Base-by-base conservation (phyloP, 2,797 vertebrate species). In the Myotis pilosus region DNA sequence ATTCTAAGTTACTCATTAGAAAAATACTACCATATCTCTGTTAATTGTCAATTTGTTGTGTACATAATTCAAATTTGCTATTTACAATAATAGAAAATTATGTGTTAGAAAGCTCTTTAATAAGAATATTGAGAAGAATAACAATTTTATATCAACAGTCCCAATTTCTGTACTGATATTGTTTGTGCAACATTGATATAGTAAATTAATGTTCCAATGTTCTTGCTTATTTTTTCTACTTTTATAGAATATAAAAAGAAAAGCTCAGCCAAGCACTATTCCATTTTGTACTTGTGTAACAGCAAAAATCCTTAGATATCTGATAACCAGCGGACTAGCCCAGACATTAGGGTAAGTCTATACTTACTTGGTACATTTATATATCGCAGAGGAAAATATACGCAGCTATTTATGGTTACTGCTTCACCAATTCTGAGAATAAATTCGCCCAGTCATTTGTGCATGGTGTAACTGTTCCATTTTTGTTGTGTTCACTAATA, bases 401-500 rank as follows among this genome's bases (percentile, higher is more conserved):
- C 76, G 64, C 81, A 69, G 76, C 79, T 97, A 97, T 97, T 97
- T 93, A 83, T 68, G 89, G 69, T 79, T 72, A 79, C 74, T 93
- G 80, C 91, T 95, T 97, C 97, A 96, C 68, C 68, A 38, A 89
- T 92, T 93, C 96, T 97, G 93, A 91, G 86, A 96, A 96, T 97
- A 97, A 96, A 94, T 92, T 84, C 82, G 74, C 92, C 83, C 76
- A 91, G 95, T 97, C 96, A 96, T 91, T 33, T 68, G 44, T 55
- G 8, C 69, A 80, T 93, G 94, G 60, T 62, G 94, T 94, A 94
- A 95, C 86, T 80, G 49, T 94, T 96, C 95, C 94, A 49, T 96
- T 96, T 97, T 95, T 82, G 89, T 78, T 89, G 66, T 89, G 84
- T 71, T 92, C 80, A 91, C 15, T 81, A 91, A 97, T 96, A 95